Evolutionary conservation across 2,797 vertebrate species (phyloP), one percentile per base, ranked within the genome.

Genomic region (Pitangus sulphuratus): DNA sequence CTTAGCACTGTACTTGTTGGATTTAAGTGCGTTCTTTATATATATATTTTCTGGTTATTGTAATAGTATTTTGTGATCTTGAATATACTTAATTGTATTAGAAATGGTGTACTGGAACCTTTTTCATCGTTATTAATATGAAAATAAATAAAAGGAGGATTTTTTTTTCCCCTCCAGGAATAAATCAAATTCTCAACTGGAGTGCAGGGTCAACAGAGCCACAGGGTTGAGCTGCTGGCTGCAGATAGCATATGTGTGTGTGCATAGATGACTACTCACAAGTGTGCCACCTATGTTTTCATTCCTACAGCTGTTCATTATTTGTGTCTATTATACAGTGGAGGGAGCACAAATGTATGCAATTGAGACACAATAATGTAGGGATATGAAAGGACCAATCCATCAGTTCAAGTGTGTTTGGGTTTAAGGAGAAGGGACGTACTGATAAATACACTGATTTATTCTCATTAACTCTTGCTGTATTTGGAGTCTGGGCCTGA

Each of bases 361-460:
- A 93, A 87, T 31, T 82, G 93, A 95, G 93, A 87, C 74, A 83
- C 33, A 90, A 90, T 94, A 94, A 95, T 71, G 78, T 50, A 87
- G 58, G 74, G 56, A 76, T 96, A 74, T 93, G 95, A 96, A 96
- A 97, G 74, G 87, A 45, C 50, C 89, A 91, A 95, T 96, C 95
- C 90, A 95, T 97, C 96, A 96, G 91, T 58, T 96, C 89, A 93
- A 97, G 95, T 95, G 92, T 96, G 94, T 96, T 97, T 97, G 84
- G 82, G 65, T 96, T 95, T 95, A 72, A 89, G 87, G 80, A 94
- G 74, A 96, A 90, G 79, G 79, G 72, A 84, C 0, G 0, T 71
- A 48, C 79, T 72, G 95, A 93, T 94, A 94, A 89, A 89, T 95
- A 91, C 66, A 86, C 80, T 94, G 89, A 97, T 97, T 96, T 94